phyloP scores from a whole-genome alignment of 1,140 invertebrate genomes.

The Melipona quadrifasciata region DNA sequence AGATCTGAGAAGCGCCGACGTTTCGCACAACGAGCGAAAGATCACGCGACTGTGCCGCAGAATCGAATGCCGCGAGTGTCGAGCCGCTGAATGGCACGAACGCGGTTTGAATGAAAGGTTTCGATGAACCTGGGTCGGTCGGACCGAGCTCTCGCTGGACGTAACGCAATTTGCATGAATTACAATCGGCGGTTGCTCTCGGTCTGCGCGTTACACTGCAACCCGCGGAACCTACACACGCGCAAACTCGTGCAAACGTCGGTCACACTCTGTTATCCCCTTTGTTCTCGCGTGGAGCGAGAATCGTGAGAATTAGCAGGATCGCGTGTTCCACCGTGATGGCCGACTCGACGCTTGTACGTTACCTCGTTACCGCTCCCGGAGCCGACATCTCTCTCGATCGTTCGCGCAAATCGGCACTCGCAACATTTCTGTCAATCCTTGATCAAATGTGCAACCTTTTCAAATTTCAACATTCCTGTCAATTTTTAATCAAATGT shows the following conservation, averaged over 20 bases:
- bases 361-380: constrained; percentile 3
- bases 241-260: background rate
- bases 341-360: background rate
- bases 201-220: background rate
- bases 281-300: constrained; percentile 27
- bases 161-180: constrained; percentile 70
- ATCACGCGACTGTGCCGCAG: background rate
- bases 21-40: background rate
- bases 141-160: constrained; percentile 36
- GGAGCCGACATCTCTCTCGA: background rate
- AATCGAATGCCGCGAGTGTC: background rate
- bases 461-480: too few relatives aligned
- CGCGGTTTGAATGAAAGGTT: constrained; percentile 58
- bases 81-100: constrained; percentile 40
- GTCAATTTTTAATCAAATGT: too few relatives aligned
- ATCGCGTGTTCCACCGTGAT: constrained; percentile 14
- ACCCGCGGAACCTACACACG: background rate
- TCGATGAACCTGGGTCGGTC: constrained; percentile 42
- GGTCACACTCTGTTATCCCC: background rate
- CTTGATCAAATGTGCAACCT: too few relatives aligned
- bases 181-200: constrained; percentile 33
- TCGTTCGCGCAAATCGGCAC: background rate
- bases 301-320: constrained; percentile 44
- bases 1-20: background rate
- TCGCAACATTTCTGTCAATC: background rate